Percentiles rank a stretch among this genome's conserved stretches.
Evolutionary conservation across 2,888 invertebrate genomes (phyloP).

Genomic region (Lochmaea capreae): DNA sequence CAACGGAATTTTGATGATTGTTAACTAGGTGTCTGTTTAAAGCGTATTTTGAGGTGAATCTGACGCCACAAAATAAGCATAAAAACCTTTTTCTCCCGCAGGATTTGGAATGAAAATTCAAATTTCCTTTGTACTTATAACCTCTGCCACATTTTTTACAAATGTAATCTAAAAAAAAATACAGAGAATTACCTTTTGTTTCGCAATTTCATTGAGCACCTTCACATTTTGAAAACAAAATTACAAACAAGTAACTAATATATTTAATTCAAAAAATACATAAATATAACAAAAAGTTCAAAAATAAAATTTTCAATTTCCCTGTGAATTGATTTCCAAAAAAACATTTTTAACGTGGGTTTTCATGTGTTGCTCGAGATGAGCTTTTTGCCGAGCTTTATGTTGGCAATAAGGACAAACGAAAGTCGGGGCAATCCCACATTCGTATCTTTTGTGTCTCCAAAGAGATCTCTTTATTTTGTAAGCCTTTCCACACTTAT

Average conservation of each 20-base stretch:
- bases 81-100: slow-evolving; percentile 34
- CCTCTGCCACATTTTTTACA: slow-evolving; percentile 19
- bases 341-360: slow-evolving; percentile 11
- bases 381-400: slow-evolving; percentile 34
- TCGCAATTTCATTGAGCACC: no score
- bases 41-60: slow-evolving; percentile 10
- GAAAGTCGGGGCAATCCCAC: slow-evolving; percentile 49
- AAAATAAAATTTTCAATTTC: no score
- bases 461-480: slow-evolving; percentile 41
- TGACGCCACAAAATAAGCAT: slow-evolving; percentile 1
- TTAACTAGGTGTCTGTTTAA: slow-evolving; percentile 8
- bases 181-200: neutral
- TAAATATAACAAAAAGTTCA: neutral
- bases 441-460: slow-evolving; percentile 53
- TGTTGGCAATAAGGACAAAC: slow-evolving; percentile 40
- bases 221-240: neutral
- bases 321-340: neutral
- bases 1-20: neutral
- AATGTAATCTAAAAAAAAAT: neutral
- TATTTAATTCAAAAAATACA: neutral
- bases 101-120: slow-evolving; percentile 52
- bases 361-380: slow-evolving; percentile 30
- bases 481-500: slow-evolving; percentile 34
- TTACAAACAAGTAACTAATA: neutral
- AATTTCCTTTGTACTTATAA: slow-evolving; percentile 79